These are phyloP conservation scores for Scaptomyza cyrtandrae DNA, from an alignment of 2,888 invertebrate species.

Conservation along the genomic window DNA sequence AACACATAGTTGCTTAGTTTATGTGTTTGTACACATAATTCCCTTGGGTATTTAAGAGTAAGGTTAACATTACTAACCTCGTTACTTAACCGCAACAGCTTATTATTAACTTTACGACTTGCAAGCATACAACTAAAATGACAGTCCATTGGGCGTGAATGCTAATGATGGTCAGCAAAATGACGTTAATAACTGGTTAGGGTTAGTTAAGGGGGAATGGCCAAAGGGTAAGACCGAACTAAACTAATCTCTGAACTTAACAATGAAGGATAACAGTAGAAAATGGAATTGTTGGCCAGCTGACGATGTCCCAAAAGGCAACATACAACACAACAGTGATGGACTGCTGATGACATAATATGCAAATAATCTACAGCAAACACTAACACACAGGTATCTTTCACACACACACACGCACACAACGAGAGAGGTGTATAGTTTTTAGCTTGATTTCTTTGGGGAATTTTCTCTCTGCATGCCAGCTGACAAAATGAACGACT, in stretches of 20 bases:
- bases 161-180: constrained; percentile 55
- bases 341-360: constrained; percentile 80
- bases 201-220: constrained; percentile 1
- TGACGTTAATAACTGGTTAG: constrained; percentile 65
- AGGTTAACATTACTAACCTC: constrained; percentile 69
- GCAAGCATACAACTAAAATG: constrained; percentile 21
- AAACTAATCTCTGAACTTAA: constrained; percentile 73
- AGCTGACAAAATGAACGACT: constrained; percentile 65
- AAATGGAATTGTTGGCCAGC: constrained; percentile 46
- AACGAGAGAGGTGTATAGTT: constrained; percentile 59
- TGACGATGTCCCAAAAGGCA: constrained; percentile 66
- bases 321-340: constrained; percentile 55
- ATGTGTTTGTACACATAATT: constrained; percentile 9
- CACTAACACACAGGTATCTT: constrained; percentile 21
- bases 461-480: constrained; percentile 67
- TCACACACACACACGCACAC: constrained; percentile 11
- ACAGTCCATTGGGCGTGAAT: constrained; percentile 32
- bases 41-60: constrained; percentile 48
- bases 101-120: constrained; percentile 64
- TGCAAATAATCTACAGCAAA: constrained; percentile 66
- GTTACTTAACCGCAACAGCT: constrained; percentile 58
- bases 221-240: constrained; percentile 14
- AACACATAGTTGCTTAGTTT: constrained; percentile 6
- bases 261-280: constrained; percentile 45
- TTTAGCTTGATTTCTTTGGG: constrained; percentile 84